Conservation (phyloP, 2,797 vertebrate genomes). For the Glossophaga mutica region DNA sequence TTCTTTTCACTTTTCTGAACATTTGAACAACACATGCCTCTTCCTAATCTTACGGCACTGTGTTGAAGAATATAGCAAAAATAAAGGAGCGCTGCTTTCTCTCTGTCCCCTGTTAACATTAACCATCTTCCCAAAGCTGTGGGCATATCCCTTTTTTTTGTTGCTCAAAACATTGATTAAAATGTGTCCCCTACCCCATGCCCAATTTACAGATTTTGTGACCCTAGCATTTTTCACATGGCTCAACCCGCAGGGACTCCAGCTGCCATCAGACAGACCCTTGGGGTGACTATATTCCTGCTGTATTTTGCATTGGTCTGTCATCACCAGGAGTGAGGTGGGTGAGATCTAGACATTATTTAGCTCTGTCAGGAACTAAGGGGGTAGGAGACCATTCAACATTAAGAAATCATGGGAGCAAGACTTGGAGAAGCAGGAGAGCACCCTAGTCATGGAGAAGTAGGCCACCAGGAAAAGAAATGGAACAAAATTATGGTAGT, state of each 20-base stretch:
- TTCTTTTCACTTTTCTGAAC: conserved; percentile 1
- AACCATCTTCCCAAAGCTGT: conserved; percentile 23
- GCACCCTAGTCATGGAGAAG: neutral
- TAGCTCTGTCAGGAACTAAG: neutral
- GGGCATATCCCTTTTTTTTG: neutral
- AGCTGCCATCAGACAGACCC: neutral
- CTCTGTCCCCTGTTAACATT: conserved; percentile 1
- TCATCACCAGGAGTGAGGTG: neutral
- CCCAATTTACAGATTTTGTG: neutral
- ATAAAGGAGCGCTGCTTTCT: conserved; percentile 21
- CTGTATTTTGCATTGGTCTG: neutral
- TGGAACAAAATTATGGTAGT: neutral
- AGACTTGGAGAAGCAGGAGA: neutral
- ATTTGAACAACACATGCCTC: neutral
- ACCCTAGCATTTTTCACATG: neutral
- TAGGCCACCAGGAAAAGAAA: neutral
- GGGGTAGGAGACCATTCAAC: neutral
- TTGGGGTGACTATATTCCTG: neutral
- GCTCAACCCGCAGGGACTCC: neutral
- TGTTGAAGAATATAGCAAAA: conserved; percentile 9
- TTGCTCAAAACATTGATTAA: conserved; percentile 19
- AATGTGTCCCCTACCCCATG: neutral
- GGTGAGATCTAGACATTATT: neutral
- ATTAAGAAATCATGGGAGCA: neutral
- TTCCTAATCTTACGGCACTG: neutral